phyloP scores from a whole-genome alignment of 2,113 vertebrate genomes.

The Rhagologus leucostigma region DNA sequence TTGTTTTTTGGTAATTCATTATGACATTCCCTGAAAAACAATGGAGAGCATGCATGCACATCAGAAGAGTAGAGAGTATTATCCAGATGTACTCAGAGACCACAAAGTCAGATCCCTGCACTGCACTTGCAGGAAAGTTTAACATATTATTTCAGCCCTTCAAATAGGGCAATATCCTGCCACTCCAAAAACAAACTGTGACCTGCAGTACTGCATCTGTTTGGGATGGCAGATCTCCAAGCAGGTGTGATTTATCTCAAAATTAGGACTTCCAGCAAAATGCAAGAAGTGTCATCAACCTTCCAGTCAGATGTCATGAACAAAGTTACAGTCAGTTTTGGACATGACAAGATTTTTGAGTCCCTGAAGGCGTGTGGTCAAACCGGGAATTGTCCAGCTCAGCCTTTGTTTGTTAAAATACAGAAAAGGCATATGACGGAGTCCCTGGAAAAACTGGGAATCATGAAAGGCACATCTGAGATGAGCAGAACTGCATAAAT shows the following conservation, averaged over 20 bases:
- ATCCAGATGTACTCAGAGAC: neutral
- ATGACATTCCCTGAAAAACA: neutral
- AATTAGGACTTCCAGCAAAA: neutral
- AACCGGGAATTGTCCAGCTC: neutral
- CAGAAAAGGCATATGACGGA: accelerated
- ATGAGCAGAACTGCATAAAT: neutral
- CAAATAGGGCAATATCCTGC: neutral
- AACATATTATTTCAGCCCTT: neutral
- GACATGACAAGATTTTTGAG: neutral
- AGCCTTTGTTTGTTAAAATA: neutral
- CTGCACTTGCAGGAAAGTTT: neutral
- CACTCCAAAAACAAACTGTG: neutral
- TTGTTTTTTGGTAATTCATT: neutral
- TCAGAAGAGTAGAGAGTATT: neutral
- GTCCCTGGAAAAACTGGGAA: neutral
- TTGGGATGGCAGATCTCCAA: neutral
- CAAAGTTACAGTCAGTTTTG: neutral
- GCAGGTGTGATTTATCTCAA: neutral
- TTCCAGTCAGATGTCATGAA: neutral
- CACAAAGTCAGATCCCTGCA: neutral
- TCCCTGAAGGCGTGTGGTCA: neutral
- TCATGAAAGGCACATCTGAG: neutral
- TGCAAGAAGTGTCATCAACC: neutral
- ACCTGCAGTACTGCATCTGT: neutral
- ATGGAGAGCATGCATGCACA: neutral